Evolutionary conservation across 1,140 invertebrate genomes (phyloP).

Genomic region (Drosophila nigrodunni): DNA sequence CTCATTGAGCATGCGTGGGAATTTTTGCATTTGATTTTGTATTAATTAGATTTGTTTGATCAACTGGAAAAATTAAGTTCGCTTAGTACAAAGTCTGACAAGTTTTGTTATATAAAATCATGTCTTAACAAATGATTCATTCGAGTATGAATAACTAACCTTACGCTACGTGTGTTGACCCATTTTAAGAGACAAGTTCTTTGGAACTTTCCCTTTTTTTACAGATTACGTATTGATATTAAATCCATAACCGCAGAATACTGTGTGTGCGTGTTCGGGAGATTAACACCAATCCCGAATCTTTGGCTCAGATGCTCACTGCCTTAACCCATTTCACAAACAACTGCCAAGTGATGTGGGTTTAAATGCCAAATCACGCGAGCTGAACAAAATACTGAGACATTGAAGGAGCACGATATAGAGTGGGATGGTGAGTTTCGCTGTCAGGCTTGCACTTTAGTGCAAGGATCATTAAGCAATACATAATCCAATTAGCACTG

Average conservation of each 20-base stretch:
- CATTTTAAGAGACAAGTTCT: slow-evolving; percentile 14
- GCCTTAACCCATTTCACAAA: slow-evolving; percentile 47
- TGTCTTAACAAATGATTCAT: slow-evolving; percentile 16
- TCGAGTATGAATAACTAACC: slow-evolving; percentile 1
- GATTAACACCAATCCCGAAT: slow-evolving; percentile 63
- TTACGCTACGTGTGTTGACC: slow-evolving; percentile 24
- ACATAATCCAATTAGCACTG: slow-evolving; percentile 79
- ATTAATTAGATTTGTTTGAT: slow-evolving; percentile 58
- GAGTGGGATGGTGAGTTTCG: no score
- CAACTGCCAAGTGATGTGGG: slow-evolving; percentile 34
- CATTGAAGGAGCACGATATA: no score
- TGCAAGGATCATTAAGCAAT: slow-evolving; percentile 74
- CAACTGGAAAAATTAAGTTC: slow-evolving; percentile 52
- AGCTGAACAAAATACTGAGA: slow-evolving; percentile 24
- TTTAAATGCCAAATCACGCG: slow-evolving; percentile 43
- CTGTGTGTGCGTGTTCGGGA: slow-evolving; percentile 52
- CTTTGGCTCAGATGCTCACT: background rate
- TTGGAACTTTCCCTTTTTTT: slow-evolving; percentile 66
- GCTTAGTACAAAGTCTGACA: slow-evolving; percentile 20
- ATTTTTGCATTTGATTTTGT: slow-evolving; percentile 47
- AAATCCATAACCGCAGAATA: slow-evolving; percentile 57
- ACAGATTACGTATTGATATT: slow-evolving; percentile 2
- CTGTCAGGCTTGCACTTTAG: slow-evolving; percentile 17
- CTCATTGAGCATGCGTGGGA: slow-evolving; percentile 65
- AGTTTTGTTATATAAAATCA: background rate